Percentiles rank a stretch among this genome's conserved stretches.
phyloP scores from a whole-genome alignment of 2,113 vertebrate genomes.

The Anolis sagrei region DNA sequence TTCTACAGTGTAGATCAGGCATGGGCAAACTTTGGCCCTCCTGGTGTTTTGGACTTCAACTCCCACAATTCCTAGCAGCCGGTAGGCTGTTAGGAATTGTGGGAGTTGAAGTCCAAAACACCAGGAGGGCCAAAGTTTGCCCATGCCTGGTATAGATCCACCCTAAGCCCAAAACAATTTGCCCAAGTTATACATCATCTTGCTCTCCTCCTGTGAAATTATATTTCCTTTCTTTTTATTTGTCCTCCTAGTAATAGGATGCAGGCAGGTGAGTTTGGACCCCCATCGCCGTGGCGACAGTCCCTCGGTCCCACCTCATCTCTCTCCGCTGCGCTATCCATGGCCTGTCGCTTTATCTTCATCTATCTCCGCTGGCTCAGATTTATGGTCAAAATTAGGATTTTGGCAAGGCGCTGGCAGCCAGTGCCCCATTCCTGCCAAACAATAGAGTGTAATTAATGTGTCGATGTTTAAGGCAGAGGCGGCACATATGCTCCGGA shows the following conservation, averaged over 20 bases:
- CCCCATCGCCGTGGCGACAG: background rate
- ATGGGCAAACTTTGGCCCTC: no score
- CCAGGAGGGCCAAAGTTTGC: no score
- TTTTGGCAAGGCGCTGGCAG: slow-evolving; percentile 67
- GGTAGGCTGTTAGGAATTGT: no score
- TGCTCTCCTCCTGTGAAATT: background rate
- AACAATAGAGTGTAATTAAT: slow-evolving; percentile 73
- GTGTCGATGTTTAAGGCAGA: slow-evolving; percentile 73
- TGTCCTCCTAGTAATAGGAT: background rate
- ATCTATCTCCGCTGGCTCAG: slow-evolving; percentile 55
- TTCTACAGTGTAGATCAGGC: no score
- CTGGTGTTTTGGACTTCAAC: no score
- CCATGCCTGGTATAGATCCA: no score
- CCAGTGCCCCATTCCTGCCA: slow-evolving; percentile 50
- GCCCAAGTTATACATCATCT: background rate
- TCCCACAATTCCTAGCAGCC: no score
- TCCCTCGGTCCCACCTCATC: background rate
- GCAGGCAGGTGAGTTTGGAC: background rate
- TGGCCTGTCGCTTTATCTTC: slow-evolving; percentile 59
- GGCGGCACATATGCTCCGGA: slow-evolving; percentile 68
- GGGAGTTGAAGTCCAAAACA: background rate
- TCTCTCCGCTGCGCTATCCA: slow-evolving; percentile 1
- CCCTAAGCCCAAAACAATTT: background rate
- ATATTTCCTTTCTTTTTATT: background rate
- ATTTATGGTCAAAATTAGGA: slow-evolving; percentile 71